A percentile compares a stretch with the other conserved stretches of the same genome.
These are phyloP conservation scores for Gymnoscopelus braueri DNA, from an alignment of 2,797 vertebrate genomes.

Conservation along the genomic window DNA sequence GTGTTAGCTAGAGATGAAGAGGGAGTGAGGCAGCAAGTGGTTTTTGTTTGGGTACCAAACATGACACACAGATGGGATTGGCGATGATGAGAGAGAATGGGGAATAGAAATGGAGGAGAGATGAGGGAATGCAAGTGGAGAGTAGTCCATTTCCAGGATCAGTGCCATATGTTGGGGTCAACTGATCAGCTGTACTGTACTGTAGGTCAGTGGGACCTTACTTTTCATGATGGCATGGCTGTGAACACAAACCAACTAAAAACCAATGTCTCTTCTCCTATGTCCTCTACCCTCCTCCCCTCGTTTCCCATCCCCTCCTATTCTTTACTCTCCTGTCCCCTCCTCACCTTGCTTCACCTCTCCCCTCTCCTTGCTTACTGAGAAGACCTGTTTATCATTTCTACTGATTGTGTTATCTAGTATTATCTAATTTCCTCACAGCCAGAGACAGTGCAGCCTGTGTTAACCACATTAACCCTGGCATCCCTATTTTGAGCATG, in stretches of 20 bases:
- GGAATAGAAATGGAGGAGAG: background rate
- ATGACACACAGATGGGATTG: background rate
- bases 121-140: background rate
- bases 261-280: background rate
- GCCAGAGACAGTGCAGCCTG: background rate
- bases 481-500: too few relatives aligned
- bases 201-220: background rate
- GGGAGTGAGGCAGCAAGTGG: background rate
- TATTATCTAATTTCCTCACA: background rate
- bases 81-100: constrained; percentile 5
- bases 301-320: background rate
- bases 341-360: background rate
- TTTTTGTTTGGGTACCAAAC: background rate
- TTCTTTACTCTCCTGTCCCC: background rate
- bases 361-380: background rate
- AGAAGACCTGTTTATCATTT: background rate
- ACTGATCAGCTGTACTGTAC: too few relatives aligned
- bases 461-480: too few relatives aligned
- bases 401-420: background rate
- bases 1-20: background rate
- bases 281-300: background rate
- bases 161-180: too few relatives aligned
- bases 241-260: background rate
- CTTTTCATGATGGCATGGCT: background rate
- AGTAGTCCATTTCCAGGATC: background rate